Base-by-base conservation (phyloP, 2,797 vertebrate genomes). In the Spea hammondii region DNA sequence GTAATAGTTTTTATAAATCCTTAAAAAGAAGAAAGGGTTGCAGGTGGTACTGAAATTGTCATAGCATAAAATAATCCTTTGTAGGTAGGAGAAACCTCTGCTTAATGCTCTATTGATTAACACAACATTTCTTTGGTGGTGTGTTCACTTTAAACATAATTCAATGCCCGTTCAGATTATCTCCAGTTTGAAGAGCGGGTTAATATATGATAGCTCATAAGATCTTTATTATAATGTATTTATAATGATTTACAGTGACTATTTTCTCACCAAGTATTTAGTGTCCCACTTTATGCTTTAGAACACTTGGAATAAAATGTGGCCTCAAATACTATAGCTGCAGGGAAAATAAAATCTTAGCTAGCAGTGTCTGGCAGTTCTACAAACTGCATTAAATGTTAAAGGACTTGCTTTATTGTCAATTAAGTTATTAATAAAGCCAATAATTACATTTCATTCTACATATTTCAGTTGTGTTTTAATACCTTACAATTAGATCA, bases 171-270 rank as follows among this genome's bases (percentile, higher is more conserved):
- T 53, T 55, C 62, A 74, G 53, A 74, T 74, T 54, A 89, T 90
- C 82, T 90, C 84, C 89, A 89, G 90, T 92, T 83, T 86, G 86
- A 85, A 90, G 86, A 85, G 89, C 84, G 82, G 89, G 87, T 92
- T 92, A 91, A 92, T 91, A 91, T 89, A 86, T 85, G 87, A 88
- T 88, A 90, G 89, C 88, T 91, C 86, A 85, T 92, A 92, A 89
- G 86, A 86, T 89, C 89, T 91, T 92, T 92, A 91, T 91, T 91
- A 90, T 91, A 92, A 92, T 92, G 88, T 86, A 91, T 91, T 92
- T 92, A 92, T 91, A 92, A 93, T 93, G 91, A 92, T 91, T 92
- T 92, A 92, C 88, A 89, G 85, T 85, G 88, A 89, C 91, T 86
- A 87, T 89, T 92, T 87, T 89, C 85, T 86, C 86, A 88, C 87